phyloP scores from a whole-genome alignment of 1,140 invertebrate genomes.

The Propsilocerus akamusi region DNA sequence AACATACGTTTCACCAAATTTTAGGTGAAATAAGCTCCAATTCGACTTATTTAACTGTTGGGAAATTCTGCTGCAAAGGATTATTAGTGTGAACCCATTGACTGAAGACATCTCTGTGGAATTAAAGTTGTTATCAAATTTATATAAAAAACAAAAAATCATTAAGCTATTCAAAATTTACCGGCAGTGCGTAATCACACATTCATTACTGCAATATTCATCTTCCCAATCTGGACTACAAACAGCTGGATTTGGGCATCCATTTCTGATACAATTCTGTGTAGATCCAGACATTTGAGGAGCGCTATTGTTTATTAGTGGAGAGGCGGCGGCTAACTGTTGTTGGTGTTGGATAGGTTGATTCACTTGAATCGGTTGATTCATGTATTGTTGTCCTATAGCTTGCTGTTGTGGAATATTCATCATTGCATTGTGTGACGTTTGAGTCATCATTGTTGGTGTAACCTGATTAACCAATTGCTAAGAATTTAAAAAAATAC shows the following conservation, averaged over 20 bases:
- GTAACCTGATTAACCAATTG: not conserved
- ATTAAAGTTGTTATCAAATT: not conserved
- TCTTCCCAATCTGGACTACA: slow-evolving; percentile 90
- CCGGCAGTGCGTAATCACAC: slow-evolving; percentile 91
- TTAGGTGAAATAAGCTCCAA: too few relatives aligned
- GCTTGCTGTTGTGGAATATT: not conserved
- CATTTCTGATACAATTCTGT: slow-evolving; percentile 67
- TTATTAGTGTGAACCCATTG: slow-evolving; percentile 75
- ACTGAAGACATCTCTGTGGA: slow-evolving; percentile 71
- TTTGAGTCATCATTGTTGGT: not conserved
- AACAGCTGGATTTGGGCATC: slow-evolving; percentile 78
- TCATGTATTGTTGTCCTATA: not conserved
- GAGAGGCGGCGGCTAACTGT: slow-evolving; percentile 20
- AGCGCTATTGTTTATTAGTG: too few relatives aligned
- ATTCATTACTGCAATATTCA: slow-evolving; percentile 95
- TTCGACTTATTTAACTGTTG: not conserved
- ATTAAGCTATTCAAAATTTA: slow-evolving; percentile 22
- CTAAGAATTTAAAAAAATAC: not conserved
- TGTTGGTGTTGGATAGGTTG: not conserved
- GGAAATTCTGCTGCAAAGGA: slow-evolving; percentile 26
- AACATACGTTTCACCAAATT: too few relatives aligned
- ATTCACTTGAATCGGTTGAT: not conserved
- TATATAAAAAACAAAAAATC: slow-evolving; percentile 4
- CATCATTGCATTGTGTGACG: not conserved
- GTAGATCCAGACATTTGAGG: slow-evolving; percentile 28